phyloP scores from a whole-genome alignment of 2,797 vertebrate genomes.

The Danio tinwini region DNA sequence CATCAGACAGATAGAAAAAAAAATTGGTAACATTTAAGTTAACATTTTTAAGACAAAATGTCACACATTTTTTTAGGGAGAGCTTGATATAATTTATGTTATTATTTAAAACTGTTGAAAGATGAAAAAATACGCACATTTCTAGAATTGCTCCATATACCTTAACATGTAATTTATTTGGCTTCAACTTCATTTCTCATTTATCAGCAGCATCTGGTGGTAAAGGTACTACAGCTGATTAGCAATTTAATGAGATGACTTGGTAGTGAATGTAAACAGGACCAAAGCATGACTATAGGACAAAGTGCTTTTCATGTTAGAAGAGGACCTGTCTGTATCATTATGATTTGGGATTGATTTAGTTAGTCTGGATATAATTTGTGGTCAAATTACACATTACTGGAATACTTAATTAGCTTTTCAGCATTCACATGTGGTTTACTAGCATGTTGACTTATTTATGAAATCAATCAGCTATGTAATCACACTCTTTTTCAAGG shows the following conservation, averaged over 20 bases:
- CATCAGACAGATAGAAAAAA: no score
- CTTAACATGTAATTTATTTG: background rate
- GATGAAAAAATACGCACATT: background rate
- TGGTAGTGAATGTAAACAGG: conserved; percentile 1
- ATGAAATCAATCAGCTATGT: background rate
- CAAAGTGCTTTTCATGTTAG: conserved; percentile 6
- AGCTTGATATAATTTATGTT: no score
- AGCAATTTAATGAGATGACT: background rate
- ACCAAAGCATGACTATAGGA: conserved; percentile 9
- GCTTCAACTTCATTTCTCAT: background rate
- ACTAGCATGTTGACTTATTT: conserved; percentile 15
- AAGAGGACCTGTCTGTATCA: conserved; percentile 12
- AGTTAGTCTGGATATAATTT: conserved; percentile 20
- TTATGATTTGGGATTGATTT: conserved; percentile 15
- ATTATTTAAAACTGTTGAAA: no score
- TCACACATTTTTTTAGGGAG: no score
- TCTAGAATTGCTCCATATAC: background rate
- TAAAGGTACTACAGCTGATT: conserved; percentile 11
- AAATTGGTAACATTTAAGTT: no score
- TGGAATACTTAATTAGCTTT: conserved; percentile 24
- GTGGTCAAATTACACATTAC: conserved; percentile 24
- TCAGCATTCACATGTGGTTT: conserved; percentile 19
- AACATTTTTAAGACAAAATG: no score
- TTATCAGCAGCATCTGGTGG: conserved; percentile 16
- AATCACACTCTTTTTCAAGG: conserved; percentile 12